These are phyloP conservation scores for Acleris emargana DNA, from an alignment of 2,888 invertebrate species.

Conservation along the genomic window DNA sequence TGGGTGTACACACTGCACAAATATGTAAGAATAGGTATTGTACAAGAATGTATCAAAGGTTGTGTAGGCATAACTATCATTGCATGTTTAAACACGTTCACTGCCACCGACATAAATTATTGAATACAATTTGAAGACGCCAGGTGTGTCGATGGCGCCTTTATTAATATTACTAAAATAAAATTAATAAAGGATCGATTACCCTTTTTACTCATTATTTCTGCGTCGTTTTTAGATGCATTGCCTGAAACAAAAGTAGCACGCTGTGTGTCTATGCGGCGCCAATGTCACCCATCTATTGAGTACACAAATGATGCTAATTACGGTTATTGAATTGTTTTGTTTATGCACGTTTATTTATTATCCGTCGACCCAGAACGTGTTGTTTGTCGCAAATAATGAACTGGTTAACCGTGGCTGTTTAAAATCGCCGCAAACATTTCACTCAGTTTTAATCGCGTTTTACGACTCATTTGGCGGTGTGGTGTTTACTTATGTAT, in stretches of 20 bases:
- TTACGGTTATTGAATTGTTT: slow-evolving; percentile 8
- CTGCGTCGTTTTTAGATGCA: too few relatives aligned
- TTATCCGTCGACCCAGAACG: slow-evolving; percentile 17
- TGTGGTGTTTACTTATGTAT: slow-evolving; percentile 10
- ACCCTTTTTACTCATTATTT: too few relatives aligned
- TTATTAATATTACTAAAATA: too few relatives aligned
- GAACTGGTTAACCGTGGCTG: slow-evolving; percentile 35
- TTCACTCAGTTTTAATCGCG: slow-evolving; percentile 29
- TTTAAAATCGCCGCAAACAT: slow-evolving; percentile 25
- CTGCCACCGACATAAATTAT: too few relatives aligned
- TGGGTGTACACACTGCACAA: slow-evolving; percentile 9
- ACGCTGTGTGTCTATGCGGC: too few relatives aligned
- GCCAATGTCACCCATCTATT: too few relatives aligned
- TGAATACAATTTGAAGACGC: too few relatives aligned
- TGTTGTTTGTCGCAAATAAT: slow-evolving; percentile 34
- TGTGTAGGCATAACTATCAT: too few relatives aligned
- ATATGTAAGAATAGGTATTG: slow-evolving; percentile 1
- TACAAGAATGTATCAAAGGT: not conserved
- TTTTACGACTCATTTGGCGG: slow-evolving; percentile 28
- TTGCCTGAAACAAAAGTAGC: too few relatives aligned
- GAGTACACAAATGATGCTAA: slow-evolving; percentile 2
- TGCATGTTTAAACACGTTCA: too few relatives aligned
- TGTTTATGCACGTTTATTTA: slow-evolving; percentile 17
- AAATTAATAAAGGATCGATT: too few relatives aligned
- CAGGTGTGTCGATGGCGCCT: too few relatives aligned